These are phyloP conservation scores for Prostheceraeus crozeri DNA, from an alignment of 2,888 invertebrate species.

Conservation along the genomic window DNA sequence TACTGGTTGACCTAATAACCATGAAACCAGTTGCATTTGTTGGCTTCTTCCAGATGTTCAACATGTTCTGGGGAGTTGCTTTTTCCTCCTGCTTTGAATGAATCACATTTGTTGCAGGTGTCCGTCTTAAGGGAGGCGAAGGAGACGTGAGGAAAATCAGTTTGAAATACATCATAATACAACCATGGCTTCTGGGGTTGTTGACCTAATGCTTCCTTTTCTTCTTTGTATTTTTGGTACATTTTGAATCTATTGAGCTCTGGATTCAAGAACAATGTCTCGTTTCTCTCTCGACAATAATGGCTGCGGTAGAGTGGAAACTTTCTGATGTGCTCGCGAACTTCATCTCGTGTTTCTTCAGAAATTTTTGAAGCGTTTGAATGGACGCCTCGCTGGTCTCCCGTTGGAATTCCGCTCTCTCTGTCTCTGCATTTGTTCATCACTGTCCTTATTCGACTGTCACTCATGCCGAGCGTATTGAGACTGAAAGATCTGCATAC, in stretches of 20 bases:
- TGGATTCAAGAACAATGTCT: constrained; percentile 11
- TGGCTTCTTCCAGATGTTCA: constrained; percentile 19
- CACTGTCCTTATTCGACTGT: no score
- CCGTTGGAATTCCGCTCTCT: no score
- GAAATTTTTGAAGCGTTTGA: no score
- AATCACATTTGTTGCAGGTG: constrained; percentile 4
- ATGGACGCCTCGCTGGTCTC: no score
- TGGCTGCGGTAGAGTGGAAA: constrained; percentile 16
- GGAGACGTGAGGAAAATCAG: constrained; percentile 12
- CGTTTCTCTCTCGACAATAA: constrained; percentile 12
- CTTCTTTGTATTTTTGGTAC: constrained; percentile 10
- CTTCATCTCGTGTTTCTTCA: not conserved
- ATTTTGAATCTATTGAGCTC: constrained; percentile 2
- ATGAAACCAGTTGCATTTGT: no score
- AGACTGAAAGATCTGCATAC: no score
- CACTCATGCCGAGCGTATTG: no score
- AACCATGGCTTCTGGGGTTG: constrained; percentile 8
- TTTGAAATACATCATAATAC: constrained; percentile 28
- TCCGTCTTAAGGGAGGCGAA: constrained; percentile 24
- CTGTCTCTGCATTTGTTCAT: no score
- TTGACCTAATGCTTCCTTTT: constrained; percentile 10
- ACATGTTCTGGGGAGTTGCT: not conserved
- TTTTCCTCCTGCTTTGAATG: not conserved
- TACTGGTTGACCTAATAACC: no score
- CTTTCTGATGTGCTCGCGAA: constrained; percentile 20